These are phyloP conservation scores for Semaprochilodus insignis DNA, from an alignment of 2,797 vertebrate genomes.

Conservation along the genomic window DNA sequence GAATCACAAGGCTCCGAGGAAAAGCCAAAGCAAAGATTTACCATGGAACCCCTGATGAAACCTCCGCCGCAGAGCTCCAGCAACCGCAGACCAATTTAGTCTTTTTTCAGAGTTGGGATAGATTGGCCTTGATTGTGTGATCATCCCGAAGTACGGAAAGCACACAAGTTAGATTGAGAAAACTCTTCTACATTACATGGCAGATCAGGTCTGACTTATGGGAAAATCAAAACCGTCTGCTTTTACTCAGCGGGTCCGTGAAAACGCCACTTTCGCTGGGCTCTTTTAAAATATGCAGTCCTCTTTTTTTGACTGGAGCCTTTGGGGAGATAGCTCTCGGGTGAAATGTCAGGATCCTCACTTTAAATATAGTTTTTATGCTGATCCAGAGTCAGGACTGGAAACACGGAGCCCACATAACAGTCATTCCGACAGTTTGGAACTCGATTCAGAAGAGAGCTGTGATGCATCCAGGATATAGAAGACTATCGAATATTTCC, in stretches of 20 bases:
- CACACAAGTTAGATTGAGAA: background rate
- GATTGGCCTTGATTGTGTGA: constrained; percentile 36
- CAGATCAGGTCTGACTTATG: background rate
- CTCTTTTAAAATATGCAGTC: background rate
- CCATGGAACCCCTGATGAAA: constrained; percentile 17
- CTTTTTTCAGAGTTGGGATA: constrained; percentile 22
- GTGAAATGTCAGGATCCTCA: background rate
- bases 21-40: background rate
- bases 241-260: background rate
- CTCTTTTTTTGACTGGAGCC: too few relatives aligned
- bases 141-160: background rate
- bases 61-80: background rate
- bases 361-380: background rate
- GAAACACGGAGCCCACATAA: background rate
- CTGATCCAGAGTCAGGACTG: background rate
- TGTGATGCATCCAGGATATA: too few relatives aligned
- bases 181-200: background rate
- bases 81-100: constrained; percentile 3
- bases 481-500: too few relatives aligned
- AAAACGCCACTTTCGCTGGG: background rate
- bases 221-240: background rate
- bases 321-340: background rate
- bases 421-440: too few relatives aligned
- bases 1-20: background rate
- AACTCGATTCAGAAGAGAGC: too few relatives aligned